A percentile compares a stretch with the other conserved stretches of the same genome.
Conservation (phyloP, 2,113 vertebrate genomes). For the Hiodon alosoides region DNA sequence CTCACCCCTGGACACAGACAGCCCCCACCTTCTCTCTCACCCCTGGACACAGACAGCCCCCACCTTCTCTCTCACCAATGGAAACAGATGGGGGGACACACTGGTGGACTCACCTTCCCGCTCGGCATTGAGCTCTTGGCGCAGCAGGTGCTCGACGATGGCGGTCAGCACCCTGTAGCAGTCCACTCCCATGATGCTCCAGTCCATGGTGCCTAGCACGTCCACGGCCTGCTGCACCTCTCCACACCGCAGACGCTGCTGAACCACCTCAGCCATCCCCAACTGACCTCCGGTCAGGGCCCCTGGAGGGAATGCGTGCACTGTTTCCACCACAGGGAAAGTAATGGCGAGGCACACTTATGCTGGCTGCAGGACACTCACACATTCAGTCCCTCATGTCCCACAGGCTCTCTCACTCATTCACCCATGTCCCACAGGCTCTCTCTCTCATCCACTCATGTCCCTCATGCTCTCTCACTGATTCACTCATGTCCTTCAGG, state of each 20-base stretch:
- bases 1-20: no score
- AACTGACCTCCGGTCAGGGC: conserved; percentile 70
- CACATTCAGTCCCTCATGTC: conserved; percentile 18
- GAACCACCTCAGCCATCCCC: conserved; percentile 71
- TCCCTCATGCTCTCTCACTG: neutral
- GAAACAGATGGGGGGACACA: no score
- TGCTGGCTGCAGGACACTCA: neutral
- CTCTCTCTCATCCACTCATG: conserved; percentile 18
- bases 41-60: no score
- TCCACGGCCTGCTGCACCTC: conserved; percentile 75
- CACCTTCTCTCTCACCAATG: no score
- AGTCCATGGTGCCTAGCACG: conserved; percentile 83
- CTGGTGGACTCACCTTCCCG: conserved; percentile 69
- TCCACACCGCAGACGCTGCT: conserved; percentile 72
- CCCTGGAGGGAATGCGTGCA: conserved; percentile 58
- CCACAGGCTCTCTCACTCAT: neutral
- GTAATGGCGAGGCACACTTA: neutral
- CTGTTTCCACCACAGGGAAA: conserved; percentile 18
- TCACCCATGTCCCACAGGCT: neutral
- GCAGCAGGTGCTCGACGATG: conserved; percentile 83
- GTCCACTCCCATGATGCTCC: conserved; percentile 73
- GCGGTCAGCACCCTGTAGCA: conserved; percentile 75
- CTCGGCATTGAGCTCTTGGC: conserved; percentile 74
- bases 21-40: no score
- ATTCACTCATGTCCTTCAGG: no score